A percentile compares a stretch with the other conserved stretches of the same genome.
These are phyloP conservation scores for Gerris lacustris DNA, from an alignment of 2,888 invertebrate genomes.

Conservation along the genomic window DNA sequence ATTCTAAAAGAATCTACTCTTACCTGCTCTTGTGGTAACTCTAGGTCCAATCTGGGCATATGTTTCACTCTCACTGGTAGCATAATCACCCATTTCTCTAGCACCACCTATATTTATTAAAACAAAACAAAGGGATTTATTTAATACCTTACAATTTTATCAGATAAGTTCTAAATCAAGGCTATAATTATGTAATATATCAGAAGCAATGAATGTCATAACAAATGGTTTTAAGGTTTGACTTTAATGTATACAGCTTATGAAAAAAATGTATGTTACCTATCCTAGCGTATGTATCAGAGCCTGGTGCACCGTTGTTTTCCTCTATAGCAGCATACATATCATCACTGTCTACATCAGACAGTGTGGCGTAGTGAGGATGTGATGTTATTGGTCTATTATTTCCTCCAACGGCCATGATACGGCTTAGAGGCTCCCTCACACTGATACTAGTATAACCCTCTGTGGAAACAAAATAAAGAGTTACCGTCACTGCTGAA, in stretches of 20 bases:
- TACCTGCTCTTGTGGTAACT: background rate
- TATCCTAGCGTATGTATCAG: conserved; percentile 8
- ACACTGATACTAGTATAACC: conserved; percentile 88
- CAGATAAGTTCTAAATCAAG: no score
- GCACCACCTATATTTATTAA: background rate
- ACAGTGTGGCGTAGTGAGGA: conserved; percentile 78
- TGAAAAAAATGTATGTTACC: background rate
- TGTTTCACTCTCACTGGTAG: conserved; percentile 61
- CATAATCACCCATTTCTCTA: conserved; percentile 31
- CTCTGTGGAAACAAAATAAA: conserved; percentile 44
- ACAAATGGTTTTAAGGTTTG: background rate
- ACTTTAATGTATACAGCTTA: background rate
- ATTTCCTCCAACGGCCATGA: conserved; percentile 40
- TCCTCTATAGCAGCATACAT: conserved; percentile 86
- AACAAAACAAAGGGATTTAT: no score
- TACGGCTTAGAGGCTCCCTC: conserved; percentile 70
- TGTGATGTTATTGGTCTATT: conserved; percentile 38
- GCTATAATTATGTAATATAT: no score
- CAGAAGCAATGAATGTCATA: background rate
- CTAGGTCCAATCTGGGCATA: conserved; percentile 59
- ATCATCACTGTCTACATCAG: conserved; percentile 75
- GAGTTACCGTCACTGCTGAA: background rate
- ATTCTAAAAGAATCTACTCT: no score
- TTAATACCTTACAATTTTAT: no score
- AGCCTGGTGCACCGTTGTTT: conserved; percentile 38